Base-by-base conservation (phyloP, 2,888 invertebrate genomes). In the Euclidia mi region DNA sequence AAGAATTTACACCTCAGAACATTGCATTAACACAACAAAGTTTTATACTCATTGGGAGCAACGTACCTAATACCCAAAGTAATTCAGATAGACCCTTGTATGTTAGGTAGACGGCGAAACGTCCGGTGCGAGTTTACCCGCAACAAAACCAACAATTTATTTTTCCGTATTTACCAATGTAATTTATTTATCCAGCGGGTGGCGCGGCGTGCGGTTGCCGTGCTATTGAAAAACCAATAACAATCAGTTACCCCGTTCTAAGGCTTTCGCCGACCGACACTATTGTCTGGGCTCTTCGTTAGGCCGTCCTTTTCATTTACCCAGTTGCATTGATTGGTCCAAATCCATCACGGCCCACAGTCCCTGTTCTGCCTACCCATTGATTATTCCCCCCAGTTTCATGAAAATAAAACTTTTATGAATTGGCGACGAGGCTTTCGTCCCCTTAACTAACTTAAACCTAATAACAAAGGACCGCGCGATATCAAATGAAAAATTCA, bases 271-370 rank as follows among this genome's bases (percentile, higher is more conserved):
- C 71, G 47, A 45, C 63, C 58, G 69, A 64, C 78, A 70, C 76
- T 76, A 83, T 84, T 85, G 82, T 85, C 79, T 78, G 68, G 71
- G 57, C 66, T 73, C 79, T 85, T 85, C 82, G 83, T 86, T 87
- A 84, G 82, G 66, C 65, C 71, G 81, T 74, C 81, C 83, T 83
- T 86, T 87, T 84, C 82, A 87, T 87, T 85, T 82, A 81, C 71
- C 75, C 79, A 76, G 72, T 72, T 70, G 68, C 79, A 79, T 84
- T 87, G 84, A 87, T 88, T 88, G 85, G 80, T 77, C 76, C 60
- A 81, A 87, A 87, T 85, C 82, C 82, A 84, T 85, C 85, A 86
- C 75, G 71, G 73, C 60, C 73, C 71, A 64, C 70, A 79, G 71
- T 76, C 66, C 64, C 70, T 56, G 71, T 76, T 76, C 71, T 65